A percentile compares a stretch with the other conserved stretches of the same genome.
These are phyloP conservation scores for Whitmania pigra DNA, from an alignment of 1,140 invertebrate species.

Conservation along the genomic window DNA sequence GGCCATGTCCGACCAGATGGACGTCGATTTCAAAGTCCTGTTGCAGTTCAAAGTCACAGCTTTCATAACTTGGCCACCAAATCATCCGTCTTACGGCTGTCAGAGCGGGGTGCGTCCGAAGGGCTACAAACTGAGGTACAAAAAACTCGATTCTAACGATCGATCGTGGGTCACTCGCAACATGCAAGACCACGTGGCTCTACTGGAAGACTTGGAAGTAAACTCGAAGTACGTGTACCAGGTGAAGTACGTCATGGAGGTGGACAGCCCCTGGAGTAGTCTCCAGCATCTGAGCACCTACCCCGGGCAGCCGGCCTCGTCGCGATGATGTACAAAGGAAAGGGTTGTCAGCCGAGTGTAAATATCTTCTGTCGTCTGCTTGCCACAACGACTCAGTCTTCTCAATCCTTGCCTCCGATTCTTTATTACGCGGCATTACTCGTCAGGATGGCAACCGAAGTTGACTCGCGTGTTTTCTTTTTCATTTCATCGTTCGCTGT, in stretches of 20 bases:
- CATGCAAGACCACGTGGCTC: slow-evolving; percentile 17
- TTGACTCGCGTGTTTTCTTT: too few relatives aligned
- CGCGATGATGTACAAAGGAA: too few relatives aligned
- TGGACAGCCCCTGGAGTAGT: slow-evolving; percentile 19
- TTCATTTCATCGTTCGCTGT: too few relatives aligned
- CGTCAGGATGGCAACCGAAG: too few relatives aligned
- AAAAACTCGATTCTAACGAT: not conserved
- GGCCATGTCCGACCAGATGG: not conserved
- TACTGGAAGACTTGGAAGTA: slow-evolving; percentile 17
- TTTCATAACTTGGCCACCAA: slow-evolving; percentile 19
- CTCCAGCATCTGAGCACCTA: slow-evolving; percentile 1
- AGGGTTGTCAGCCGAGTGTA: too few relatives aligned
- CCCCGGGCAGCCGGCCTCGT: not conserved
- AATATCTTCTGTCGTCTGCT: too few relatives aligned
- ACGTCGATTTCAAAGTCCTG: slow-evolving; percentile 8
- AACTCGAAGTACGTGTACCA: slow-evolving; percentile 22
- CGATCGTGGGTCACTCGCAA: slow-evolving; percentile 1
- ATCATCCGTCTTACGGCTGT: not conserved
- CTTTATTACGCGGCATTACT: too few relatives aligned
- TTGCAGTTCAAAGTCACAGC: slow-evolving; percentile 13
- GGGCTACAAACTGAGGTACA: slow-evolving; percentile 12
- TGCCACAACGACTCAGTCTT: too few relatives aligned
- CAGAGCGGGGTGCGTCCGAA: slow-evolving; percentile 2
- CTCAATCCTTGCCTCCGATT: too few relatives aligned
- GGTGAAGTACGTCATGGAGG: slow-evolving; percentile 21